These are phyloP conservation scores for Gasterosteus nipponicus DNA, from an alignment of 2,113 vertebrate species.

Conservation along the genomic window DNA sequence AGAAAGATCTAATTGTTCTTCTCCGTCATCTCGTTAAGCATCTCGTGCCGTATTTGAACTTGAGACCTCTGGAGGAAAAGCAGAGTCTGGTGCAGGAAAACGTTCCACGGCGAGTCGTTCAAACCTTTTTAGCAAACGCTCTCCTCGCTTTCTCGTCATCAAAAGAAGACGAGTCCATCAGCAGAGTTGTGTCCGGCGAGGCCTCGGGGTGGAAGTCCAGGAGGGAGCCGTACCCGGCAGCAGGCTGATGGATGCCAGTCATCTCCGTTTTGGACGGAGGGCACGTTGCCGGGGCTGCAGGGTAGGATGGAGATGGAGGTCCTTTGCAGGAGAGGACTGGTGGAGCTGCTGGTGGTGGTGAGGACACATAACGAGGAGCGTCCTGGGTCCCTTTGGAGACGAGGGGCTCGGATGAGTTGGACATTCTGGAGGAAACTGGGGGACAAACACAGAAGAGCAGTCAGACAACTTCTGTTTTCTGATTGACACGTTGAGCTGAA, in stretches of 20 bases:
- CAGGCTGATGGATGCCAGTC: not conserved
- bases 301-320: slow-evolving; percentile 58
- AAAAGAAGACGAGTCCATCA: slow-evolving; percentile 20
- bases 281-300: slow-evolving; percentile 14
- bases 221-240: slow-evolving; percentile 23
- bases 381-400: not conserved
- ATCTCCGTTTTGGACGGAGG: not conserved
- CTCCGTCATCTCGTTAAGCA: not conserved
- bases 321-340: slow-evolving; percentile 12
- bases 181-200: not conserved
- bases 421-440: slow-evolving; percentile 57
- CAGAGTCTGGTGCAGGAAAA: not conserved
- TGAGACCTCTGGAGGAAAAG: not conserved
- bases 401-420: slow-evolving; percentile 12
- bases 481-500: no score
- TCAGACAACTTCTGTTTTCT: not conserved
- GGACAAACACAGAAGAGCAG: slow-evolving; percentile 1
- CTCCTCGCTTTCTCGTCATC: slow-evolving; percentile 69
- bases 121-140: slow-evolving; percentile 78
- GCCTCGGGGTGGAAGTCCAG: slow-evolving; percentile 12
- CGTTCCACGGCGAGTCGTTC: not conserved
- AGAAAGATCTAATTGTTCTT: no score
- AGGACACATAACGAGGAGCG: not conserved
- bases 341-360: slow-evolving; percentile 9
- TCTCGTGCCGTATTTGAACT: not conserved